Conservation (phyloP, 2,113 vertebrate genomes). For the Eidolon helvum region DNA sequence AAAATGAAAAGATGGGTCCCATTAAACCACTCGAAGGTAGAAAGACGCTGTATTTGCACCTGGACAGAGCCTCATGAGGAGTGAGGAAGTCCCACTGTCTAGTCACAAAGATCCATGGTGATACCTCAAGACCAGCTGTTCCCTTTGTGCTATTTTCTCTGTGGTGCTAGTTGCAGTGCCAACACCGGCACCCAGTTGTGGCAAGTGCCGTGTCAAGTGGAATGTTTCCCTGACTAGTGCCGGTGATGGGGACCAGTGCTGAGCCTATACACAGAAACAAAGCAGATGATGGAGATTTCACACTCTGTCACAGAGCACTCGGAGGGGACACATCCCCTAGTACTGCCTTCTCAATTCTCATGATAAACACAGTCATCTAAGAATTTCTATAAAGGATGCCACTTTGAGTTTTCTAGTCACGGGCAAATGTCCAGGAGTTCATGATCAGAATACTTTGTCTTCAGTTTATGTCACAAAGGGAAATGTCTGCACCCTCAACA, state of each 20-base stretch:
- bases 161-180: neutral
- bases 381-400: neutral
- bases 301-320: neutral
- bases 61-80: neutral
- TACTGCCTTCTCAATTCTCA: neutral
- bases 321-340: neutral
- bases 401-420: neutral
- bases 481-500: neutral
- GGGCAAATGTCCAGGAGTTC: neutral
- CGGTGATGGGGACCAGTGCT: neutral
- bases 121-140: neutral
- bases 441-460: neutral
- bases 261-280: neutral
- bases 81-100: neutral
- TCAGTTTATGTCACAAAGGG: neutral
- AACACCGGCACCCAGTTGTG: neutral
- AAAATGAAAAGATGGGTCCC: neutral
- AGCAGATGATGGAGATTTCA: neutral
- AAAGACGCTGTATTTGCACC: neutral
- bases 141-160: neutral
- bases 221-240: neutral
- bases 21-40: neutral
- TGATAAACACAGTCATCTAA: neutral
- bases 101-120: neutral
- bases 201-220: neutral